These are phyloP conservation scores for Clytia hemisphaerica DNA, from an alignment of 30 jellyfish, hydroid and myxozoan species.

Conservation along the genomic window DNA sequence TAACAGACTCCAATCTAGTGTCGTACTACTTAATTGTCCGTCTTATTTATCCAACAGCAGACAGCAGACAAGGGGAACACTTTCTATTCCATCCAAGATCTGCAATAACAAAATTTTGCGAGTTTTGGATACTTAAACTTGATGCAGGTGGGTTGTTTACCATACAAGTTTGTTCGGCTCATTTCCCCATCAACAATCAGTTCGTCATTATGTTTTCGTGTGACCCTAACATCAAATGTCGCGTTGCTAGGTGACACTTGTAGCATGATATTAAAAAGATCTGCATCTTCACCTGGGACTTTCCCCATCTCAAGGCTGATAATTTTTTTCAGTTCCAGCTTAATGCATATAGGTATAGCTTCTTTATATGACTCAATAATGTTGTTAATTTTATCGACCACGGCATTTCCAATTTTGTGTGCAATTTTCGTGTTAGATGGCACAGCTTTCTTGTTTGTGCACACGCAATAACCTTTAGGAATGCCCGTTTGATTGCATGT, in stretches of 20 bases:
- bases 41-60: no score
- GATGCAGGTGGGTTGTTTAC: constrained; percentile 59
- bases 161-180: constrained; percentile 54
- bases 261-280: constrained; percentile 30
- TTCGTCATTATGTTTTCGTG: no score
- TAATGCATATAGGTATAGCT: constrained; percentile 18
- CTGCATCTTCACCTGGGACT: background rate
- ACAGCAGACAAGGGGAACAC: no score
- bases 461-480: constrained; percentile 56
- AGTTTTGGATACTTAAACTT: constrained; percentile 39
- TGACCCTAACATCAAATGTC: constrained; percentile 42
- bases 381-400: constrained; percentile 26
- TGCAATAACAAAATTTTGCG: constrained; percentile 49
- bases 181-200: constrained; percentile 25
- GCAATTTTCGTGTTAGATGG: background rate
- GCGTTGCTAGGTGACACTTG: constrained; percentile 42
- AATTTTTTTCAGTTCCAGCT: constrained; percentile 3
- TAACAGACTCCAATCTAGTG: no score
- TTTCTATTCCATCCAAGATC: no score
- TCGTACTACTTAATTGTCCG: no score
- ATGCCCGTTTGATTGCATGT: constrained; percentile 51
- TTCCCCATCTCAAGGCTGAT: constrained; percentile 17
- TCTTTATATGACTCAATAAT: constrained; percentile 7
- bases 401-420: constrained; percentile 18
- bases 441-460: constrained; percentile 25